These are phyloP conservation scores for Tiliacea aurago DNA, from an alignment of 2,888 invertebrate genomes.

Conservation along the genomic window DNA sequence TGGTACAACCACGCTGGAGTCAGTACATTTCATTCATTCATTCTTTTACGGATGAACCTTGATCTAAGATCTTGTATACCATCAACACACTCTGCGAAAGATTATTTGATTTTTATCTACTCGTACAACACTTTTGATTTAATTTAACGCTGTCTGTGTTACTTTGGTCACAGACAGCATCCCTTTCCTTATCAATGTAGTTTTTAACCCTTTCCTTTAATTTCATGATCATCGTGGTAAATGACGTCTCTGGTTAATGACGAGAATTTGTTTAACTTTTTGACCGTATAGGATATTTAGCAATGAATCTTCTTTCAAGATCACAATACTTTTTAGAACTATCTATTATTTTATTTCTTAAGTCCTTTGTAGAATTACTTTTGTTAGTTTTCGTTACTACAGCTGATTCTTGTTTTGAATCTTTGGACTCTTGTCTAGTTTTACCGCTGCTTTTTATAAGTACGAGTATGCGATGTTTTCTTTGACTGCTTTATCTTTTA, in stretches of 20 bases:
- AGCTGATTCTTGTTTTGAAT: no score
- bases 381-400: not conserved
- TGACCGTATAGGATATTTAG: conserved; percentile 4
- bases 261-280: conserved; percentile 7
- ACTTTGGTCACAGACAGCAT: not conserved
- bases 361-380: conserved; percentile 2
- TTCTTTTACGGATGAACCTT: conserved; percentile 60
- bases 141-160: no score
- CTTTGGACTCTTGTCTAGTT: no score
- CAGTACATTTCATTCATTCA: no score
- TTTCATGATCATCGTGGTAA: not conserved
- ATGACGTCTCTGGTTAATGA: not conserved
- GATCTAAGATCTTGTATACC: conserved; percentile 63
- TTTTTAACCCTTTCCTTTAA: conserved; percentile 3
- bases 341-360: conserved; percentile 8
- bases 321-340: conserved; percentile 3
- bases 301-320: no score
- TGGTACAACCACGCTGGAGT: no score
- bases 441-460: not conserved
- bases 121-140: not conserved
- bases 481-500: not conserved
- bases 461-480: not conserved
- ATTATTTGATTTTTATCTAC: conserved; percentile 6
- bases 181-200: not conserved
- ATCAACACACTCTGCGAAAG: conserved; percentile 15